Conservation (phyloP, 1,140 invertebrate genomes). For the Dreissena polymorpha region DNA sequence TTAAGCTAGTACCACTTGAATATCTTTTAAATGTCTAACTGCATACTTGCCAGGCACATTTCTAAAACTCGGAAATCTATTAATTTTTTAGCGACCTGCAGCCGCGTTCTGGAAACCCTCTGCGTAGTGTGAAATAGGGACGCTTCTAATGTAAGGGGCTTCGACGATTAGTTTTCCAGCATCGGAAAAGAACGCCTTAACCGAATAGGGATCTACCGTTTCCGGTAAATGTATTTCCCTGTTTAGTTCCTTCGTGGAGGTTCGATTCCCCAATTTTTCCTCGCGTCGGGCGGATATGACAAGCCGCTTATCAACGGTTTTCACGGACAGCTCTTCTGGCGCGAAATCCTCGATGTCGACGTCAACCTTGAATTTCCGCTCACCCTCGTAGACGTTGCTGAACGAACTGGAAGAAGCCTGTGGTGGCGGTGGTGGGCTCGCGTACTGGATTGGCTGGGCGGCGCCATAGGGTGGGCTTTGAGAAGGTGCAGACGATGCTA, state of each 20-base stretch:
- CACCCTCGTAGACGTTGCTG: conserved; percentile 57
- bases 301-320: conserved; percentile 75
- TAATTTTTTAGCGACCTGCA: conserved; percentile 45
- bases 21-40: no score
- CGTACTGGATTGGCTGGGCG: conserved; percentile 11
- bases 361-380: conserved; percentile 73
- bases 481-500: conserved; percentile 19
- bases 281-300: conserved; percentile 74
- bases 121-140: conserved; percentile 57
- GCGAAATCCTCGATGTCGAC: conserved; percentile 76
- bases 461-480: conserved; percentile 1
- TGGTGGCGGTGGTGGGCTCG: conserved; percentile 37
- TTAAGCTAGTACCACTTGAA: no score
- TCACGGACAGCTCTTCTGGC: conserved; percentile 77
- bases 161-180: conserved; percentile 76
- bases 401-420: conserved; percentile 33
- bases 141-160: conserved; percentile 69
- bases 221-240: conserved; percentile 76
- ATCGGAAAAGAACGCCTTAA: conserved; percentile 78
- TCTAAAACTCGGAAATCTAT: no score
- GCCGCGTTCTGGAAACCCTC: conserved; percentile 40
- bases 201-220: conserved; percentile 76
- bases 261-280: conserved; percentile 71
- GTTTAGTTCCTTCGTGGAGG: conserved; percentile 75
- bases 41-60: no score